A percentile compares a stretch with the other conserved stretches of the same genome.
Evolutionary conservation across 2,113 vertebrate species (phyloP).

Genomic region (Nasalis larvatus): DNA sequence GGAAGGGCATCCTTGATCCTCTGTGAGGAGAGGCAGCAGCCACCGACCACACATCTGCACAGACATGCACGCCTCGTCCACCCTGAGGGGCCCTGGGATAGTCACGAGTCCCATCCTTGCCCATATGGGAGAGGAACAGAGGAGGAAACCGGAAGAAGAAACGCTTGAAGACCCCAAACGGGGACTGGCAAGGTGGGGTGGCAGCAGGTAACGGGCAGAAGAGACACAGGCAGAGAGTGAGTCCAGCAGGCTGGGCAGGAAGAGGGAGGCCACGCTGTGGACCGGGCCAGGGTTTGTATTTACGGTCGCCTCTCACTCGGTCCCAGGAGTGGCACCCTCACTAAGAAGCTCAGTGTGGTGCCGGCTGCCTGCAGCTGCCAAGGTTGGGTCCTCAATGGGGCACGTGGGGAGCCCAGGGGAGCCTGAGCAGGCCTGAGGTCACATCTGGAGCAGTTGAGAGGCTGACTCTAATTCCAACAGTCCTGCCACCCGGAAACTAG

Average conservation of each 20-base stretch:
- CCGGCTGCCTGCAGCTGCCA: background rate
- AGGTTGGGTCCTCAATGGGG: background rate
- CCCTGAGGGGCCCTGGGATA: background rate
- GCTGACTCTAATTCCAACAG: no score
- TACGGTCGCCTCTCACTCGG: fast-evolving
- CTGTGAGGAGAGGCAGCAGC: background rate
- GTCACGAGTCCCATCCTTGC: background rate
- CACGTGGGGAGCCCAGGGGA: background rate
- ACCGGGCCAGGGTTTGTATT: background rate
- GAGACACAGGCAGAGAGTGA: background rate
- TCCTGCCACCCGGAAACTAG: background rate
- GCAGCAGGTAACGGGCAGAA: background rate
- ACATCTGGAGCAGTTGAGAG: background rate
- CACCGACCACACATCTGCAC: background rate
- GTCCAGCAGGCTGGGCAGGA: background rate
- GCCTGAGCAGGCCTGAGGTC: background rate
- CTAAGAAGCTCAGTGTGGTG: background rate
- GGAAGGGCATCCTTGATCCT: background rate
- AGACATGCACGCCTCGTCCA: background rate
- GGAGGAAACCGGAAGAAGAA: background rate
- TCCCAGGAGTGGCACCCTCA: fast-evolving
- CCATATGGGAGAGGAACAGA: background rate
- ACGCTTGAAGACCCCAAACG: background rate
- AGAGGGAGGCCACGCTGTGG: background rate
- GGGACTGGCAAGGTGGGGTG: no score